Conservation (phyloP, 1,140 invertebrate genomes). For the Drosophila kikkawai region DNA sequence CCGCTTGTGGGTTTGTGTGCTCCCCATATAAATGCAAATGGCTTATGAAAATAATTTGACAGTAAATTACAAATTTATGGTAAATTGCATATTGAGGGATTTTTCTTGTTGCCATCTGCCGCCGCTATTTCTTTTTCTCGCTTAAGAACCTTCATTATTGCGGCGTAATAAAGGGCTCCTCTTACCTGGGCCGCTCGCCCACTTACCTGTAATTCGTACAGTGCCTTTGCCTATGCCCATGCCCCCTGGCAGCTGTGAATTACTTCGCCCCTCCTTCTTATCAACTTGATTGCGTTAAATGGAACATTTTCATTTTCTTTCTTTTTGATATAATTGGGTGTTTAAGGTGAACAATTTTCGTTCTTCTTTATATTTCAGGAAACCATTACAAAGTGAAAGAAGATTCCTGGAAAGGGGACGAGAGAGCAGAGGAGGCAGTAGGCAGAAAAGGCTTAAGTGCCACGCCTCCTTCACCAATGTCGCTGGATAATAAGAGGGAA, state of each 20-base stretch:
- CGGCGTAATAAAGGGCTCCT: slow-evolving; percentile 45
- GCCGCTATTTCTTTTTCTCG: slow-evolving; percentile 23
- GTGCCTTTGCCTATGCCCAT: slow-evolving; percentile 18
- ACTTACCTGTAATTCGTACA: slow-evolving; percentile 5
- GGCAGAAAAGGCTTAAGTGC: slow-evolving; percentile 62
- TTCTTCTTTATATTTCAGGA: slow-evolving; percentile 59
- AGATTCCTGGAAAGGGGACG: slow-evolving; percentile 1
- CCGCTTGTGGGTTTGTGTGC: slow-evolving; percentile 9
- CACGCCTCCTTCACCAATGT: slow-evolving; percentile 14
- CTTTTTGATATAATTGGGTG: slow-evolving; percentile 70
- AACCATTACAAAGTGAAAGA: slow-evolving; percentile 62
- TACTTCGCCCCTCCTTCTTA: slow-evolving; percentile 57
- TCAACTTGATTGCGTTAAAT: slow-evolving; percentile 78
- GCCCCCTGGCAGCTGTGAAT: slow-evolving; percentile 49
- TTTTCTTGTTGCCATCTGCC: slow-evolving; percentile 65
- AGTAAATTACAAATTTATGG: slow-evolving; percentile 83
- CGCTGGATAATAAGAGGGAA: slow-evolving; percentile 6
- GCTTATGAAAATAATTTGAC: slow-evolving; percentile 82
- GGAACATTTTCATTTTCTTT: slow-evolving; percentile 58
- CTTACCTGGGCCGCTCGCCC: slow-evolving; percentile 25
- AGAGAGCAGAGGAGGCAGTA: neutral
- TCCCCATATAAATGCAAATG: slow-evolving; percentile 78
- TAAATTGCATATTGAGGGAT: slow-evolving; percentile 83
- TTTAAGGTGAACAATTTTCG: slow-evolving; percentile 71
- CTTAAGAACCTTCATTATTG: slow-evolving; percentile 59